Evolutionary conservation across 1,140 invertebrate species (phyloP).

Genomic region (Acromyrmex charruanus): DNA sequence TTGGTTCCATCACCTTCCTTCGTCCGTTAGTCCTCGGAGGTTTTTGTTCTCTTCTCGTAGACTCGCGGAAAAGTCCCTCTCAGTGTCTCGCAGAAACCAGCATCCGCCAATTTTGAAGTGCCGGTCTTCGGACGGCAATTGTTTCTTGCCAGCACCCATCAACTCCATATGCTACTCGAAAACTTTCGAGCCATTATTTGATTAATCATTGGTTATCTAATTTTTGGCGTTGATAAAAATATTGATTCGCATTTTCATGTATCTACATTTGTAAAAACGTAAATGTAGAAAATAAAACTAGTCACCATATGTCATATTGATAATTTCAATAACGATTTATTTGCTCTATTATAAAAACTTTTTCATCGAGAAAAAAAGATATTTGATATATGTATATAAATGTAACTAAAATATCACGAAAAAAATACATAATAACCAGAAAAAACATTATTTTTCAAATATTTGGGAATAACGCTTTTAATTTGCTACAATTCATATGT

Average conservation of each 20-base stretch:
- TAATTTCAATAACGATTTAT: neutral
- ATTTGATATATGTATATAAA: slow-evolving; percentile 26
- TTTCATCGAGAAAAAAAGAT: slow-evolving; percentile 1
- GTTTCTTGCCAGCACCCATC: slow-evolving; percentile 44
- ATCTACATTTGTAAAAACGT: neutral
- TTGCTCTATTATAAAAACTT: neutral
- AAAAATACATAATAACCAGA: slow-evolving; percentile 3
- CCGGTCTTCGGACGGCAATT: slow-evolving; percentile 60
- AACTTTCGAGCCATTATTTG: slow-evolving; percentile 53
- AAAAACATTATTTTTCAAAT: neutral
- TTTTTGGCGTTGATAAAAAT: slow-evolving; percentile 3
- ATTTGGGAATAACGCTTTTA: neutral
- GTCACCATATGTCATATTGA: neutral
- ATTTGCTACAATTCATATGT: neutral
- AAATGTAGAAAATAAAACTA: neutral
- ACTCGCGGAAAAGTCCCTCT: slow-evolving; percentile 42
- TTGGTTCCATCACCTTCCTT: slow-evolving; percentile 73
- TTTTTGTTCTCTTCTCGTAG: slow-evolving; percentile 69
- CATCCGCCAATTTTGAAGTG: slow-evolving; percentile 55
- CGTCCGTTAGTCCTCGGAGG: slow-evolving; percentile 56
- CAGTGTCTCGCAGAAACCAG: slow-evolving; percentile 25
- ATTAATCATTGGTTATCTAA: slow-evolving; percentile 43
- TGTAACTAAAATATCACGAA: neutral
- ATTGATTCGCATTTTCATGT: neutral
- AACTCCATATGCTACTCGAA: slow-evolving; percentile 10